phyloP scores from a whole-genome alignment of 2,888 invertebrate species.

The Drosophila basisetae region DNA sequence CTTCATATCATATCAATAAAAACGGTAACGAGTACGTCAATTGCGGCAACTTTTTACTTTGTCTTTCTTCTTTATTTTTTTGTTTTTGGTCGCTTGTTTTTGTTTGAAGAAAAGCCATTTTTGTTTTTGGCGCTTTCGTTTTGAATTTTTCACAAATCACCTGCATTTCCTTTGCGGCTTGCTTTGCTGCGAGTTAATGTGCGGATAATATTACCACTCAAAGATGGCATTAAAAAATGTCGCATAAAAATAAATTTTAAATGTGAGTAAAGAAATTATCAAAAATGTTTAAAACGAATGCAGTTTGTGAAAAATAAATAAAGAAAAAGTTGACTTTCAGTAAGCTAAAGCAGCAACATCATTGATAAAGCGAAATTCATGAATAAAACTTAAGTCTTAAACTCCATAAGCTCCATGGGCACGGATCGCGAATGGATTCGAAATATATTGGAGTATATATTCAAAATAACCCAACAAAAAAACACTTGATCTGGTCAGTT shows the following conservation, averaged over 20 bases:
- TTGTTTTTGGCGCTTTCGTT: constrained; percentile 26
- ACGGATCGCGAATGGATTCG: neutral
- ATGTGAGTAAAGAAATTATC: neutral
- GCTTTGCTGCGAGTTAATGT: constrained; percentile 44
- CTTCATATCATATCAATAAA: constrained; percentile 44
- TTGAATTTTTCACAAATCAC: constrained; percentile 32
- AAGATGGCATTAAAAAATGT: neutral
- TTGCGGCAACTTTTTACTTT: constrained; percentile 44
- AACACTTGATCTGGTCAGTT: neutral
- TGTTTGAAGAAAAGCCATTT: constrained; percentile 8
- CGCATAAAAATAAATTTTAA: neutral
- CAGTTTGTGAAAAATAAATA: neutral
- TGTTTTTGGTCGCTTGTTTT: constrained; percentile 6
- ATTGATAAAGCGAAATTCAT: neutral
- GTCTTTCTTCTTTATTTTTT: neutral
- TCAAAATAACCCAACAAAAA: neutral
- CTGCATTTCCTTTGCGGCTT: constrained; percentile 49
- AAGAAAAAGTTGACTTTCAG: neutral
- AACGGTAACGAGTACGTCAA: constrained; percentile 51
- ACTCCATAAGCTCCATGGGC: neutral
- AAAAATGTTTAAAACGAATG: neutral
- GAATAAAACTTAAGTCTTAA: neutral
- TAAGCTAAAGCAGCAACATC: neutral
- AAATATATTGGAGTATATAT: neutral
- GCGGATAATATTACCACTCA: constrained; percentile 41